Base-by-base conservation (phyloP, 2,113 vertebrate genomes). In the Scomber scombrus region DNA sequence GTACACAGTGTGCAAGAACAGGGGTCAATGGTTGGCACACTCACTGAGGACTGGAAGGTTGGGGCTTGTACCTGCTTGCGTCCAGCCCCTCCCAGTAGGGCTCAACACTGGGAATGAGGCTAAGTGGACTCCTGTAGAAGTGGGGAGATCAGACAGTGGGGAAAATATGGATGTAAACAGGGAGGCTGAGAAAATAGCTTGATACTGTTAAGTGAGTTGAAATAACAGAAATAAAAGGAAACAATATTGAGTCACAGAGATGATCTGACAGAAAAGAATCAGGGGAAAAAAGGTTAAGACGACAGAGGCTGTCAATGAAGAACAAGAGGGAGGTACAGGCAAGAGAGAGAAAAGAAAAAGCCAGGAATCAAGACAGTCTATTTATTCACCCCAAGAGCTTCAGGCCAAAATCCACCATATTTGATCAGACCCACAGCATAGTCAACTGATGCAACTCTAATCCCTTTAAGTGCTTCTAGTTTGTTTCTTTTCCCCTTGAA, bases 61-160 rank as follows among this genome's bases (percentile, higher is more conserved):
- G 91, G 67, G 89, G 86, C 84, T 49, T 93, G 93, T 87, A 92
- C 92, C 92, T 94, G 89, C 89, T 91, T 83, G 85, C 71, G 66
- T 93, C 92, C 89, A 89, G 89, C 87, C 93, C 92, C 85, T 95
- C 92, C 93, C 92, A 94, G 62, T 92, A 93, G 80, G 90, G 91
- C 84, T 95, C 93, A 82, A 94, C 81, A 62, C 93, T 94, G 83
- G 94, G 92, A 88, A 95, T 88, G 85, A 94, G 90, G 86, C 92
- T 95, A 93, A 95, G 87, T 80, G 94, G 93, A 90, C 86, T 94
- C 94, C 94, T 95, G 94, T 55, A 91, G 86, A 88, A 71, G 75
- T 75, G 78, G 86, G 91, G 87, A 94, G 82, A 95, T 87, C 90
- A 91, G 81, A 89, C 34, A 92, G 80, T 85, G 57, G 40, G 84